phyloP scores from a whole-genome alignment of 1,140 invertebrate genomes.

The Neodiprion fabricii region DNA sequence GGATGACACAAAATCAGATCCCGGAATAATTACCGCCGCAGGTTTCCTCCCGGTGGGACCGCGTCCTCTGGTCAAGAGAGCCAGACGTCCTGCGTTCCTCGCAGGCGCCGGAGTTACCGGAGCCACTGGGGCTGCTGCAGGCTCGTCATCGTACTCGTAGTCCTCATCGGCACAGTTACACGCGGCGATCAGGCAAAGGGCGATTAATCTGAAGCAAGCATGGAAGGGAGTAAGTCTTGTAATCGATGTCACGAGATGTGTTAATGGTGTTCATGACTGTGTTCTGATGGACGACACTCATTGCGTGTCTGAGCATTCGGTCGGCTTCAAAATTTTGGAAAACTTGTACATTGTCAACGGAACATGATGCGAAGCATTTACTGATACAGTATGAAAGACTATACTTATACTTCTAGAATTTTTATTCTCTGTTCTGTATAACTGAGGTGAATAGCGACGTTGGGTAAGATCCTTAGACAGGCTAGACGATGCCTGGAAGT shows the following conservation, averaged over 20 bases:
- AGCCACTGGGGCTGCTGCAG: conserved; percentile 35
- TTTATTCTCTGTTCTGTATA: too few species aligned
- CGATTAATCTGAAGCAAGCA: conserved; percentile 40
- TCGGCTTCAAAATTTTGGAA: too few species aligned
- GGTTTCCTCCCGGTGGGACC: conserved; percentile 37
- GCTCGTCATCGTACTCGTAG: conserved; percentile 47
- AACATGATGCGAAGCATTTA: too few species aligned
- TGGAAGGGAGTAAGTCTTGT: background rate
- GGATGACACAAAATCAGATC: background rate
- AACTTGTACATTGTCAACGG: too few species aligned
- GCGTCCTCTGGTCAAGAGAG: conserved; percentile 42
- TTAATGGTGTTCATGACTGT: background rate
- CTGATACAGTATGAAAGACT: too few species aligned
- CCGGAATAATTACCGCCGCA: conserved; percentile 26
- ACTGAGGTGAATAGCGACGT: too few species aligned
- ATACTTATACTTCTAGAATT: too few species aligned
- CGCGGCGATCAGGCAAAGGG: conserved; percentile 38
- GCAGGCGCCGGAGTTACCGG: conserved; percentile 39
- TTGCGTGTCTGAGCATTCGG: too few species aligned
- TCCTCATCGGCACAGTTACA: conserved; percentile 44
- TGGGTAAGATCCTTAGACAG: too few species aligned
- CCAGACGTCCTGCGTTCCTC: conserved; percentile 37
- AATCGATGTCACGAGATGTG: background rate
- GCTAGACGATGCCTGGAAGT: background rate
- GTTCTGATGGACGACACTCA: too few species aligned